Evolutionary conservation across 1,140 invertebrate species (phyloP), one percentile per base, ranked within the genome.

Genomic region (Leptopilina clavipes): DNA sequence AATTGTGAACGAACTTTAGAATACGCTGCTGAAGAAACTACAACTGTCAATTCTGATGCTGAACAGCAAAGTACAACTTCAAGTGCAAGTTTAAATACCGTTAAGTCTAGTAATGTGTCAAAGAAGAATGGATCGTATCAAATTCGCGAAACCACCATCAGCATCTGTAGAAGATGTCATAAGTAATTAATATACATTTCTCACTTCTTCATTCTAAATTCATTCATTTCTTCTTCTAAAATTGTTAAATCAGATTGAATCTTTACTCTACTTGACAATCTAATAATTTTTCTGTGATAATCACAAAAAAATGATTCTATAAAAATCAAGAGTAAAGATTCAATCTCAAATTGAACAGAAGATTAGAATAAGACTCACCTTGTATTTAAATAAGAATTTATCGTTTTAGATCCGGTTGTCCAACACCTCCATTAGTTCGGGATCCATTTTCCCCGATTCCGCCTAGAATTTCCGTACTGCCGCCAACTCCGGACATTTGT

Each of bases 381-480:
- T 71, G n/a, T n/a, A 72, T 22, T 45, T 11, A 45, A 71, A 70
- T 31, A 40, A 25, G 70, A 73, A 22, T 72, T 48, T 65, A 65
- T 22, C 18, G 9, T 80, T 80, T 25, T 45, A 90, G 90, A 76
- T 91, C 88, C 37, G 90, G 90, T 59, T 91, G 90, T 79, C 89
- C 89, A 31, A 90, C 89, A 40, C 87, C 89, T 12, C 88, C 87
- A 19, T 70, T 86, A 17, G 75, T 83, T 2, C 85, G 88, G 11
- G 91, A 91, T 76, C 91, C 91, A 9, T 92, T 92, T 79, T 89
- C 90, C 3, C 91, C 91, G 19, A 82, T 92, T 22, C 91, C 91
- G 59, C 94, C 94, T 18, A 93, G 94, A 86, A 95, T 95, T 83
- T 92, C 94, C 14, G 93, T 96, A 31, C 91, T 95, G 19, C 95